A percentile compares a stretch with the other conserved stretches of the same genome.
phyloP scores from a whole-genome alignment of 2,113 vertebrate genomes.

The Tragelaphus buxtoni region DNA sequence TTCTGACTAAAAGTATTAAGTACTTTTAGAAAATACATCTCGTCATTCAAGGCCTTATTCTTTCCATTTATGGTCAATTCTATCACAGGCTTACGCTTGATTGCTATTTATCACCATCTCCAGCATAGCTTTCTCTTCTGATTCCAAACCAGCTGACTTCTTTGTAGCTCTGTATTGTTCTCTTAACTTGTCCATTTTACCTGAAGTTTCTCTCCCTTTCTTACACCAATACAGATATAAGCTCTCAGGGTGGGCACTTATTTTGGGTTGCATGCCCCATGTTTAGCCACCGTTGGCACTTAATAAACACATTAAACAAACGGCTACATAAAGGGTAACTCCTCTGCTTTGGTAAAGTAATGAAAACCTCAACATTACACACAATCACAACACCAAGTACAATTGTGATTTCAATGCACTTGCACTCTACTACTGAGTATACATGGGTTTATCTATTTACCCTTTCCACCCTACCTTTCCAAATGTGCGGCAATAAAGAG shows the following conservation, averaged over 20 bases:
- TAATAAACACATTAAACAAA: neutral
- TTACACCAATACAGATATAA: neutral
- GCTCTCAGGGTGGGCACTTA: neutral
- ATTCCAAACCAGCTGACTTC: neutral
- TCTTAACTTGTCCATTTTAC: neutral
- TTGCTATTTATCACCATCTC: neutral
- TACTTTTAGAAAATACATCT: neutral
- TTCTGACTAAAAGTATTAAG: neutral
- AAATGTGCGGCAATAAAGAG: neutral
- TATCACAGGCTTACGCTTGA: neutral
- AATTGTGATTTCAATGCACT: neutral
- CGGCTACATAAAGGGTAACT: neutral
- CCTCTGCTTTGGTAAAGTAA: neutral
- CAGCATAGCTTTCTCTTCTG: neutral
- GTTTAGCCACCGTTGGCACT: neutral
- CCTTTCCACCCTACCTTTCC: neutral
- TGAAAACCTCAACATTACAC: neutral
- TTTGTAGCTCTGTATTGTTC: neutral
- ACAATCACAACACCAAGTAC: neutral
- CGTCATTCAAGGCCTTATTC: neutral
- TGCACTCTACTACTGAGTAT: neutral
- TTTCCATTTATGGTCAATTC: neutral
- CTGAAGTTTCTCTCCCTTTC: neutral
- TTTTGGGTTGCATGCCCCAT: neutral
- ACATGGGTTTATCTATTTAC: neutral